These are phyloP conservation scores for Gambelia wislizenii DNA, from an alignment of 2,797 vertebrate species.

Conservation along the genomic window DNA sequence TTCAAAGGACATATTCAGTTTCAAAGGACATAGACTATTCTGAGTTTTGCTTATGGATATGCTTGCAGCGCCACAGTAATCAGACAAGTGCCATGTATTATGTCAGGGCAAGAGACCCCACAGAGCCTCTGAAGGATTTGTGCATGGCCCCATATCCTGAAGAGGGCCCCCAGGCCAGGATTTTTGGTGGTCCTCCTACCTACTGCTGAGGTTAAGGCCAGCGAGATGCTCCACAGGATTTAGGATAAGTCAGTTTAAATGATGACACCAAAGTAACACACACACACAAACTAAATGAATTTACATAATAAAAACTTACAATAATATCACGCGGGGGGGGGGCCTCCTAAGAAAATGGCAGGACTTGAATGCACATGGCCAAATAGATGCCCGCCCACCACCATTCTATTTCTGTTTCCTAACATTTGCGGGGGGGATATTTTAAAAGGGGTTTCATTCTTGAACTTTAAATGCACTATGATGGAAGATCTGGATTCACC, in stretches of 20 bases:
- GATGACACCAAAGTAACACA: no score
- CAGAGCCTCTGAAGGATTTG: background rate
- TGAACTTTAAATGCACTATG: background rate
- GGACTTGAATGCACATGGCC: rapidly evolving
- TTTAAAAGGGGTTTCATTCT: background rate
- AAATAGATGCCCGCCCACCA: background rate
- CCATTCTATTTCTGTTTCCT: background rate
- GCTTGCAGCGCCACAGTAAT: background rate
- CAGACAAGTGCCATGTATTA: background rate
- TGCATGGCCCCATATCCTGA: no score
- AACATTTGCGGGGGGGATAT: background rate
- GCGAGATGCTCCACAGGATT: no score
- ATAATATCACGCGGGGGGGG: no score
- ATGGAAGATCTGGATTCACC: rapidly evolving
- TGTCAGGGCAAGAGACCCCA: background rate
- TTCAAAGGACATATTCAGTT: background rate
- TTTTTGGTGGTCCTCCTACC: no score
- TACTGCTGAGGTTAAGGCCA: no score
- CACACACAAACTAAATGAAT: no score
- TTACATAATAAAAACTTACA: no score
- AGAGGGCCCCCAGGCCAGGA: no score
- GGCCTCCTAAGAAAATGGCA: no score
- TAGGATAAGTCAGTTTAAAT: no score
- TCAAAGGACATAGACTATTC: no score
- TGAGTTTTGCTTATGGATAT: background rate